phyloP scores from a whole-genome alignment of 2,888 invertebrate species.

The Meiosimyza platycephala region DNA sequence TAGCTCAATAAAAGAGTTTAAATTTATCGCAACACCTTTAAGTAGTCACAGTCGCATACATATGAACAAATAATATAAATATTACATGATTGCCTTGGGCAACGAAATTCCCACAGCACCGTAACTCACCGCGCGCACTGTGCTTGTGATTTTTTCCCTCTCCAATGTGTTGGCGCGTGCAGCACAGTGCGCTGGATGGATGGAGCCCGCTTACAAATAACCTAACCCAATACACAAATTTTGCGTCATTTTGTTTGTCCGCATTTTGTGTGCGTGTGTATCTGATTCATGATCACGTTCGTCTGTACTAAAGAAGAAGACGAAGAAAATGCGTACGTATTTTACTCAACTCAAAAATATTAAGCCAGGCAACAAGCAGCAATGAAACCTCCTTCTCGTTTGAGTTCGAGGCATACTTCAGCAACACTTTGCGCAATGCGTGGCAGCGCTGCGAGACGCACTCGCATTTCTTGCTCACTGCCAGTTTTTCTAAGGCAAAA shows the following conservation, averaged over 20 bases:
- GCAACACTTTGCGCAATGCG: slow-evolving; percentile 13
- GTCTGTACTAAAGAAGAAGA: neutral
- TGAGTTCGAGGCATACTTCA: slow-evolving; percentile 5
- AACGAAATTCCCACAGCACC: slow-evolving; percentile 51
- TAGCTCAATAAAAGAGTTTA: too few species aligned
- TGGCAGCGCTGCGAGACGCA: neutral
- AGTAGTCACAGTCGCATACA: too few species aligned
- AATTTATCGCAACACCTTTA: too few species aligned
- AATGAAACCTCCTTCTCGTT: slow-evolving; percentile 1
- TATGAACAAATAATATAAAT: neutral
- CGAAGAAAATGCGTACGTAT: neutral
- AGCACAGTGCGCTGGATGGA: slow-evolving; percentile 15
- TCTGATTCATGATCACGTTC: slow-evolving; percentile 9
- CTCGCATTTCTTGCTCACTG: neutral
- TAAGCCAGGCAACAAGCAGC: neutral
- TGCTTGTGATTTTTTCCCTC: neutral
- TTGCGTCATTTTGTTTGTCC: slow-evolving; percentile 16
- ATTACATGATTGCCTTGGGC: slow-evolving; percentile 47
- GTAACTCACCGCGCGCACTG: slow-evolving; percentile 32
- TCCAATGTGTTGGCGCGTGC: neutral
- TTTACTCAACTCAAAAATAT: neutral
- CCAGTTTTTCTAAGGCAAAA: too few species aligned
- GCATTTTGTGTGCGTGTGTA: neutral
- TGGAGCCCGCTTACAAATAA: slow-evolving; percentile 34
- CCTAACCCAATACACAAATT: slow-evolving; percentile 26